phyloP scores from a whole-genome alignment of 1,140 invertebrate genomes.

The Popillia japonica region DNA sequence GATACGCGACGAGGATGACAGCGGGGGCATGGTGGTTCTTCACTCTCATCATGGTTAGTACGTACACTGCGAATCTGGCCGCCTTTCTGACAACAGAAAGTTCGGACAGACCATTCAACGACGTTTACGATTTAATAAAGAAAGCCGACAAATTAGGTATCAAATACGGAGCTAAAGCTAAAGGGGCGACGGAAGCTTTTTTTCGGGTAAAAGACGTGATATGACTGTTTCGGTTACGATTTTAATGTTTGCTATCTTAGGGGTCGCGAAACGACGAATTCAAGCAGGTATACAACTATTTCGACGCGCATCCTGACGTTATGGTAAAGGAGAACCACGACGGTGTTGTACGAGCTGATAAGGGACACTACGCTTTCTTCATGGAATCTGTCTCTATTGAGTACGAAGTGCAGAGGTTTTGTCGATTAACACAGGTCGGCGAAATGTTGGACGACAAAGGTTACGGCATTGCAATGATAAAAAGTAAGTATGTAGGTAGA shows the following conservation, averaged over 20 bases:
- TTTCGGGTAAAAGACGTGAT: slow-evolving; percentile 59
- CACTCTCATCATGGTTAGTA: slow-evolving; percentile 92
- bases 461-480: slow-evolving; percentile 84
- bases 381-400: slow-evolving; percentile 81
- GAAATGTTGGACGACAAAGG: slow-evolving; percentile 80
- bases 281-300: slow-evolving; percentile 83
- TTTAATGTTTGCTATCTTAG: slow-evolving; percentile 60
- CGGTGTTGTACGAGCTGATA: slow-evolving; percentile 74
- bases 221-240: neutral
- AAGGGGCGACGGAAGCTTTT: slow-evolving; percentile 66
- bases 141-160: slow-evolving; percentile 78
- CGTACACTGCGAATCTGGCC: slow-evolving; percentile 95
- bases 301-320: slow-evolving; percentile 70
- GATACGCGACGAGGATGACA: slow-evolving; percentile 78
- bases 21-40: slow-evolving; percentile 95
- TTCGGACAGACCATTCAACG: slow-evolving; percentile 75
- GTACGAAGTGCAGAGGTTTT: slow-evolving; percentile 74
- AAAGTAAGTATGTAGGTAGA: no score
- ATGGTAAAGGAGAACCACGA: slow-evolving; percentile 73
- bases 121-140: slow-evolving; percentile 81
- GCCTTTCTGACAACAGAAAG: slow-evolving; percentile 86
- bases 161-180: slow-evolving; percentile 76
- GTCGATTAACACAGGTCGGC: slow-evolving; percentile 74
- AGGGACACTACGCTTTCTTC: slow-evolving; percentile 74
- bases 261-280: slow-evolving; percentile 67